Percentiles rank a stretch among this genome's conserved stretches.
These are phyloP conservation scores for Pantelozetes paolii DNA, from an alignment of 2,888 invertebrate genomes.

Conservation along the genomic window DNA sequence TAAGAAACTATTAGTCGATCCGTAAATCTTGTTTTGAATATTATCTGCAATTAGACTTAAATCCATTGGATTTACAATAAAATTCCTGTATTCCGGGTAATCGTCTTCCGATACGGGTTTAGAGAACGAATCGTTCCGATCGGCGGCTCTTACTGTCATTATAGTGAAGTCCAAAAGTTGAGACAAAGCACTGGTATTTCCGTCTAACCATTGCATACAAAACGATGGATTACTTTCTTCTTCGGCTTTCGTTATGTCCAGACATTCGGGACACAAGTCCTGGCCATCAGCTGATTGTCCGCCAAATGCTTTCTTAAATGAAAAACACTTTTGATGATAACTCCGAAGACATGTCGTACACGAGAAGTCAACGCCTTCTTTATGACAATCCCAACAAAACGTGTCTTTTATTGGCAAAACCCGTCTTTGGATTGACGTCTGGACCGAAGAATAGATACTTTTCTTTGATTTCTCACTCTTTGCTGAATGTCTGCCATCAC, in stretches of 20 bases:
- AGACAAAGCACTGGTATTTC: conserved; percentile 66
- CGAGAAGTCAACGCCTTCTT: conserved; percentile 58
- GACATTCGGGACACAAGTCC: conserved; percentile 73
- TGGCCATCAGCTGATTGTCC: background rate
- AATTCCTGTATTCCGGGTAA: conserved; percentile 73
- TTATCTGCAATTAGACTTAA: conserved; percentile 70
- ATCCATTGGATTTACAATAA: conserved; percentile 82
- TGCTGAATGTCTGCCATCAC: background rate
- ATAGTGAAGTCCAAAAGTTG: conserved; percentile 73
- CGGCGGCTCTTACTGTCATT: conserved; percentile 64
- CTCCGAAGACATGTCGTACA: conserved; percentile 74
- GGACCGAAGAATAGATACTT: background rate
- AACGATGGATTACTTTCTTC: conserved; percentile 61
- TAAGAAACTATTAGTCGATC: conserved; percentile 80
- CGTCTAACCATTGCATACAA: conserved; percentile 66
- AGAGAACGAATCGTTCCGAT: conserved; percentile 59
- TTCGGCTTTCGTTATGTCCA: conserved; percentile 66
- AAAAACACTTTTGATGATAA: conserved; percentile 72
- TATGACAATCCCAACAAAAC: conserved; percentile 89
- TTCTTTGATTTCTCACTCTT: background rate
- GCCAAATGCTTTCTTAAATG: conserved; percentile 48
- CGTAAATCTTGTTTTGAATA: conserved; percentile 69
- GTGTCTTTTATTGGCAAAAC: conserved; percentile 58
- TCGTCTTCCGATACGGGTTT: conserved; percentile 66
- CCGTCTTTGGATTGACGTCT: background rate